Base-by-base conservation (phyloP, 2,113 vertebrate species). In the Prionailurus viverrinus region DNA sequence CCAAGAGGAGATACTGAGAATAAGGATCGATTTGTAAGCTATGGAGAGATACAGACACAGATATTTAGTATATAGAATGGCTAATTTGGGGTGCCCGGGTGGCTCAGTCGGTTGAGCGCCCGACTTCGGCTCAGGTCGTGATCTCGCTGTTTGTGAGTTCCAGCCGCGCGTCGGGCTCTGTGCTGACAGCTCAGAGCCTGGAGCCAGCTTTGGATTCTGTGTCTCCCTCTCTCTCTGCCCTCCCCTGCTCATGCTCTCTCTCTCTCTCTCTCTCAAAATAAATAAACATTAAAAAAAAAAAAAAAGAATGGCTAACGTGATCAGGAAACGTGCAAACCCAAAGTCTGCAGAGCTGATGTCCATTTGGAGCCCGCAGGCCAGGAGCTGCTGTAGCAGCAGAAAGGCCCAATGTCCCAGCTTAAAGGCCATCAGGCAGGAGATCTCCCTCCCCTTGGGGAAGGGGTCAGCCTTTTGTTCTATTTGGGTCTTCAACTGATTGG, bases 141-240 rank as follows among this genome's bases (percentile, higher is more conserved):
- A 45, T 45, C 45, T 45, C 1, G 1, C 45, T 1, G 45, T 45
- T 9, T 9, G 45, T 45, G 45, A 9, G 45, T 45, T 45, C 45
- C 7, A 45, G 45, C 45, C 45, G 1, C 7, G 0, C 1, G 45
- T 45, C 45, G 0, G 45, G 45, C 45, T 45, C 45, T 45, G 45
- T 45, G 45, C 45, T 1, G 45, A 45, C 45, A 0, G 45, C 45
- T 45, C 45, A 1, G 45, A 45, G 45, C 45, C 45, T 45, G 45
- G 45, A 45, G 45, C 45, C 45, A 1, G 45, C 7, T 45, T 45
- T 1, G 1, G 45, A 1, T 45, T 45, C 45, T 45, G 45, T 45
- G 45, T 45, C 45, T 45, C 45, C 45, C 45, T 45, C 45, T 45
- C 41, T 45, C 45, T 45, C 45, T 45, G 45, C 45, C 45, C 45